Conservation (phyloP, 2,888 invertebrate genomes). For the Cyaniris semiargus region DNA sequence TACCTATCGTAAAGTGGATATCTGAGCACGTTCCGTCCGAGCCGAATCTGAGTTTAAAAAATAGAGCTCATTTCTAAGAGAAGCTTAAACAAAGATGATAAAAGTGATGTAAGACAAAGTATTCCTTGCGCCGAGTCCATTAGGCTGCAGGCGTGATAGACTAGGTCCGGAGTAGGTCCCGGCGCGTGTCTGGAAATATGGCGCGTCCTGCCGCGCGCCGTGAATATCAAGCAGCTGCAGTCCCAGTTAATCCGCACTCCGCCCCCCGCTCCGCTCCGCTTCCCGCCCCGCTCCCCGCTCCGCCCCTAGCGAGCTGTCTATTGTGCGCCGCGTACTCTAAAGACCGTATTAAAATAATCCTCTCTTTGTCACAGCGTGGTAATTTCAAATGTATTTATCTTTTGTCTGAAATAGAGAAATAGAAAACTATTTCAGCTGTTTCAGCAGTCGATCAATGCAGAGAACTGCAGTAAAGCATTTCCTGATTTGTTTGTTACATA, state of each 20-base stretch:
- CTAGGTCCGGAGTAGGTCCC: conserved; percentile 41
- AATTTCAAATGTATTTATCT: conserved; percentile 20
- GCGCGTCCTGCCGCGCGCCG: conserved; percentile 40
- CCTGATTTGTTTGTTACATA: too few species aligned
- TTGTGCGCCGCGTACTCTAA: background rate
- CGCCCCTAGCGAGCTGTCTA: conserved; percentile 2
- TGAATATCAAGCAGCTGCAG: conserved; percentile 45
- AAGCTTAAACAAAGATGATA: background rate
- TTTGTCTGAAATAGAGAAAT: conserved; percentile 2
- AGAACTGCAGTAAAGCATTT: background rate
- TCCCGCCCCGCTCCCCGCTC: background rate
- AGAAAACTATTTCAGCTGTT: background rate
- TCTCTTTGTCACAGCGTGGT: conserved; percentile 4
- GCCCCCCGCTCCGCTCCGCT: conserved; percentile 34
- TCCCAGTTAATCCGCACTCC: conserved; percentile 41
- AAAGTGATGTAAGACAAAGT: conserved; percentile 5
- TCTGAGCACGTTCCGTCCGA: background rate
- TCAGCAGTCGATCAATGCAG: background rate
- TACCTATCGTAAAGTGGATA: background rate
- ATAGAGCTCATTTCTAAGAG: background rate
- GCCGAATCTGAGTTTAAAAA: background rate
- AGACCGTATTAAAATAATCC: conserved; percentile 26
- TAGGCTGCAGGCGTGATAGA: conserved; percentile 33
- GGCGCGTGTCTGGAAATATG: conserved; percentile 44
- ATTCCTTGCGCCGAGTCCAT: background rate